Conservation (phyloP, 2,888 invertebrate species). For the Amblyteles armatorius region DNA sequence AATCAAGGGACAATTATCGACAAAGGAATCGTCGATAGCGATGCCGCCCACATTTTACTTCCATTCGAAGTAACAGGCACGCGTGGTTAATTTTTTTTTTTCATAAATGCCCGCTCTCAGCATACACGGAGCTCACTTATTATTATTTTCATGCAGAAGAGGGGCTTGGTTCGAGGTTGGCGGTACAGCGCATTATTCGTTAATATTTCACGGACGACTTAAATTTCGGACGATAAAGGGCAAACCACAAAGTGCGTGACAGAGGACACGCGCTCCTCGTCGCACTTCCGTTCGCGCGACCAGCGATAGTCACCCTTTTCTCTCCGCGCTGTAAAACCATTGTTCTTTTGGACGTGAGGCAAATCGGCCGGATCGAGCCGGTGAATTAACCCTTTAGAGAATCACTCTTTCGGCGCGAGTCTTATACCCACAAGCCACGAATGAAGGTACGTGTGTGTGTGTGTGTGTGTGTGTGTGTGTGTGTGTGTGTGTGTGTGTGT, state of each 20-base stretch:
- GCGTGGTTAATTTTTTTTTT: conserved; percentile 34
- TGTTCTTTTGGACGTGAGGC: conserved; percentile 77
- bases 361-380: conserved; percentile 69
- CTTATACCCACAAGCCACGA: conserved; percentile 35
- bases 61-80: conserved; percentile 54
- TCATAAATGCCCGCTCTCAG: conserved; percentile 41
- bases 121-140: conserved; percentile 42
- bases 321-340: conserved; percentile 70
- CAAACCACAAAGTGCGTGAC: conserved; percentile 77
- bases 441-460: conserved; percentile 1
- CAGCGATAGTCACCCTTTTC: conserved; percentile 26
- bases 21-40: conserved; percentile 52
- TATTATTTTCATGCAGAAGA: conserved; percentile 39
- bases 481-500: background rate
- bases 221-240: conserved; percentile 77
- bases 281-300: conserved; percentile 48
- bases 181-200: conserved; percentile 50
- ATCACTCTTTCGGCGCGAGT: conserved; percentile 58
- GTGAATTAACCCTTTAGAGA: conserved; percentile 68
- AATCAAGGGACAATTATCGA: conserved; percentile 55
- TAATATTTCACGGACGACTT: conserved; percentile 74
- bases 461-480: conserved; percentile 1
- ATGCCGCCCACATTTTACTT: conserved; percentile 52
- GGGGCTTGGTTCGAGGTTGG: background rate
- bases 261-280: conserved; percentile 55